Evolutionary conservation across 2,888 invertebrate genomes (phyloP).

Genomic region (Fissipunctia ypsillon): DNA sequence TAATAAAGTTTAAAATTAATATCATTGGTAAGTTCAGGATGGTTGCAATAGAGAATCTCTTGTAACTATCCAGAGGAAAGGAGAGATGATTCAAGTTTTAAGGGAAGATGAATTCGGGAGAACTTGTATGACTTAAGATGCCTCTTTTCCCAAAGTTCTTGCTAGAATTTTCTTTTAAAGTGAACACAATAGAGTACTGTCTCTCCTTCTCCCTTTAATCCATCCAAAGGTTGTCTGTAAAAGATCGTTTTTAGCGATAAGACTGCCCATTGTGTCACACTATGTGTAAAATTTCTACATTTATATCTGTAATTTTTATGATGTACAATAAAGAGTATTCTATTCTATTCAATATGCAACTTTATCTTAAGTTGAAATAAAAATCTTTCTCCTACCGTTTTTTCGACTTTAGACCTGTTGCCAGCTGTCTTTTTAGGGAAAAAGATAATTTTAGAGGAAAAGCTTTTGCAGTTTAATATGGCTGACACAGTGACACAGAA

Average conservation of each 20-base stretch:
- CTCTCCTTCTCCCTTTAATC: too few relatives aligned
- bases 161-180: conserved; percentile 20
- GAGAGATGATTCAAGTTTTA: neutral
- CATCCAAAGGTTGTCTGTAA: too few relatives aligned
- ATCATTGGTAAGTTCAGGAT: neutral
- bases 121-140: neutral
- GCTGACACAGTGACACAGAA: neutral
- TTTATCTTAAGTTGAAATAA: conserved; percentile 13
- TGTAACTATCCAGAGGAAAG: neutral
- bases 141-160: neutral
- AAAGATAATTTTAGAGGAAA: conserved; percentile 8
- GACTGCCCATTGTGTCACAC: too few relatives aligned
- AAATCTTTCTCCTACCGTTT: neutral
- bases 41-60: neutral
- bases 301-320: too few relatives aligned
- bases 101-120: neutral
- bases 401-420: neutral
- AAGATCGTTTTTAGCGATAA: too few relatives aligned
- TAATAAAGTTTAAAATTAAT: conserved; percentile 12
- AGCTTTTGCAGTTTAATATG: conserved; percentile 12
- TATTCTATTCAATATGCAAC: conserved; percentile 23
- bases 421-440: neutral
- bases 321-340: too few relatives aligned
- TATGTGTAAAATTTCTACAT: too few relatives aligned
- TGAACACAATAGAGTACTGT: too few relatives aligned